Evolutionary conservation across 2,888 invertebrate species (phyloP).

Genomic region (Zhengitettix transpicula): DNA sequence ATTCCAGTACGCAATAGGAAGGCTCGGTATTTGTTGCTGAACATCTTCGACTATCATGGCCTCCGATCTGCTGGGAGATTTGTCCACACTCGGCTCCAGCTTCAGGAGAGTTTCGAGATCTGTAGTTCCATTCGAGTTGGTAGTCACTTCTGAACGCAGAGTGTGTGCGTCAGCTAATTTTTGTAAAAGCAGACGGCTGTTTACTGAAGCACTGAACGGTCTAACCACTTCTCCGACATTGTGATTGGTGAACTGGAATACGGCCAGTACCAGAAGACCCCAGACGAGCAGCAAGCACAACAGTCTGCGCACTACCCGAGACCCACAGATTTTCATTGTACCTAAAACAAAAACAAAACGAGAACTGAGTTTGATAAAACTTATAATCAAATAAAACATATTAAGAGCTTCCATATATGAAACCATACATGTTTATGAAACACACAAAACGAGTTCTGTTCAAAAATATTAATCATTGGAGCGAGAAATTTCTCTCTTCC

Average conservation of each 20-base stretch:
- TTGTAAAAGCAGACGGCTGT: slow-evolving; percentile 34
- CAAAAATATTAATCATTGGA: too few species aligned
- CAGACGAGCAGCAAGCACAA: slow-evolving; percentile 17
- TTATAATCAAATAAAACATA: too few species aligned
- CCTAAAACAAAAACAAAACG: too few species aligned
- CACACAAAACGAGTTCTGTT: too few species aligned
- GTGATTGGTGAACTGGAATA: slow-evolving; percentile 16
- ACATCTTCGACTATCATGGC: slow-evolving; percentile 62
- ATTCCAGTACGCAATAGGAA: slow-evolving; percentile 75
- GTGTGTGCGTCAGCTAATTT: slow-evolving; percentile 26
- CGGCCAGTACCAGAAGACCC: slow-evolving; percentile 16
- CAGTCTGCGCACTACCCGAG: slow-evolving; percentile 13
- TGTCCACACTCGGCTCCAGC: slow-evolving; percentile 41
- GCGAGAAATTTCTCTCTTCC: too few species aligned
- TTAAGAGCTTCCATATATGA: too few species aligned
- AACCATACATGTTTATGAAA: too few species aligned
- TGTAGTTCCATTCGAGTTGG: slow-evolving; percentile 1
- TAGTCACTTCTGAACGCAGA: slow-evolving; percentile 23
- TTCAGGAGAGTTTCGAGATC: slow-evolving; percentile 24
- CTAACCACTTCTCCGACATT: slow-evolving; percentile 22
- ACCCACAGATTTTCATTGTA: too few species aligned
- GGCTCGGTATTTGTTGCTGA: slow-evolving; percentile 61
- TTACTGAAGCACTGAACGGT: slow-evolving; percentile 21
- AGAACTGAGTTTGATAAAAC: too few species aligned
- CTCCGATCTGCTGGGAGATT: slow-evolving; percentile 44